These are phyloP conservation scores for Hyppa rectilinea DNA, from an alignment of 2,888 invertebrate species.

Conservation along the genomic window DNA sequence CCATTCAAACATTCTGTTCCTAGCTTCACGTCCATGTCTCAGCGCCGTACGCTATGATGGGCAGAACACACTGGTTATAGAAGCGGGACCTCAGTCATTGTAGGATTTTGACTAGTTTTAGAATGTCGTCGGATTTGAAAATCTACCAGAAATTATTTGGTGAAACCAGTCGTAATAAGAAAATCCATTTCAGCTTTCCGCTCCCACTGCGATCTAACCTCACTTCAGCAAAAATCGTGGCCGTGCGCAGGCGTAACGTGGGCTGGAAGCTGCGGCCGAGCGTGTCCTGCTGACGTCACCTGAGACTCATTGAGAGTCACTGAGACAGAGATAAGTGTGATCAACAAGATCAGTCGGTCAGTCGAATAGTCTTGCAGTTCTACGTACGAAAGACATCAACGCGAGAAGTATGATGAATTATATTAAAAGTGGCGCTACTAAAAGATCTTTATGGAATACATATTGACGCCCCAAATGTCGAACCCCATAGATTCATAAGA, in stretches of 20 bases:
- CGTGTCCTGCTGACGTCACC: slow-evolving; percentile 70
- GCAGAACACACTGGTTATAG: background rate
- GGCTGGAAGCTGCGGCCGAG: slow-evolving; percentile 70
- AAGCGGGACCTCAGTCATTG: background rate
- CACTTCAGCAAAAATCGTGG: slow-evolving; percentile 52
- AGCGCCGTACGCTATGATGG: background rate
- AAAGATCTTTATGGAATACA: too few species aligned
- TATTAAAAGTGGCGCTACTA: background rate
- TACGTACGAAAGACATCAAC: slow-evolving; percentile 71
- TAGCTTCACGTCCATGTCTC: background rate
- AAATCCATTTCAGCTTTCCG: slow-evolving; percentile 22
- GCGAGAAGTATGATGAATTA: slow-evolving; percentile 12
- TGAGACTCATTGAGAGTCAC: slow-evolving; percentile 20
- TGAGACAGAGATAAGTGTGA: slow-evolving; percentile 23
- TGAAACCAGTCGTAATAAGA: background rate
- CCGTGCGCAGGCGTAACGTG: slow-evolving; percentile 74
- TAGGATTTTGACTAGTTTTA: background rate
- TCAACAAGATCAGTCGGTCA: slow-evolving; percentile 19
- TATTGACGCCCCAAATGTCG: too few species aligned
- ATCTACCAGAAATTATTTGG: background rate
- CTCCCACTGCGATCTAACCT: slow-evolving; percentile 22
- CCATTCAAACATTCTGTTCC: too few species aligned
- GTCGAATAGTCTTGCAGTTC: slow-evolving; percentile 6
- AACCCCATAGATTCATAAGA: too few species aligned
- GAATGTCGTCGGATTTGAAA: background rate